These are phyloP conservation scores for Diabrotica virgifera DNA, from an alignment of 1,140 invertebrate species.

Conservation along the genomic window DNA sequence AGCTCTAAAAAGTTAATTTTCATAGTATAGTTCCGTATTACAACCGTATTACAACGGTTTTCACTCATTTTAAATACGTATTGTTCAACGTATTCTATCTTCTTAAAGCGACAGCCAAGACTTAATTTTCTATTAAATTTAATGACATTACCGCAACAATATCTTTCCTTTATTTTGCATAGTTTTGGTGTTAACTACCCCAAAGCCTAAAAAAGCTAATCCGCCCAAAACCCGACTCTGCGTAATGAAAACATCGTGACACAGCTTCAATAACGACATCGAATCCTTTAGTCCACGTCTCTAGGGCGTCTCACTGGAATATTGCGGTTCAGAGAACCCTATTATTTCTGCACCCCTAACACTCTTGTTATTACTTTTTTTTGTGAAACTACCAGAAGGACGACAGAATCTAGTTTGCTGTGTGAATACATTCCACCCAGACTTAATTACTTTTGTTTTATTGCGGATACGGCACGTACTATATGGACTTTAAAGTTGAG, in stretches of 20 bases:
- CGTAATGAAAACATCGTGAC: conserved; percentile 2
- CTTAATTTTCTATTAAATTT: too few relatives aligned
- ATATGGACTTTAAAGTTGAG: conserved; percentile 17
- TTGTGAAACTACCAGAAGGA: conserved; percentile 17
- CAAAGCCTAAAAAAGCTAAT: not conserved
- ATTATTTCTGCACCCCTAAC: conserved; percentile 18
- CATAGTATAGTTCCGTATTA: too few relatives aligned
- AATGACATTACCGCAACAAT: too few relatives aligned
- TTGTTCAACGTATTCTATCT: too few relatives aligned
- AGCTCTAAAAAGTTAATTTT: too few relatives aligned
- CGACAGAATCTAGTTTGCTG: conserved; percentile 20
- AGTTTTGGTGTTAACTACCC: not conserved
- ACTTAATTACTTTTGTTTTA: conserved; percentile 21
- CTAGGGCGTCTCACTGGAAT: conserved; percentile 14
- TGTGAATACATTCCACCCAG: conserved; percentile 14
- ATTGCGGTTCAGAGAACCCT: conserved; percentile 18
- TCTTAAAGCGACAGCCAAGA: too few relatives aligned
- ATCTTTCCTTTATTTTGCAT: not conserved
- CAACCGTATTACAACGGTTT: too few relatives aligned
- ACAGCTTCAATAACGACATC: conserved; percentile 2
- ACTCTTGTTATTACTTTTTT: conserved; percentile 19
- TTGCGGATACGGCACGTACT: conserved; percentile 18
- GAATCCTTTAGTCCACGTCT: conserved; percentile 4
- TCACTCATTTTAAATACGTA: too few relatives aligned
- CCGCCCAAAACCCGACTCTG: not conserved